Base-by-base conservation (phyloP, 1,140 invertebrate species). In the Pemphigus obesinymphae region DNA sequence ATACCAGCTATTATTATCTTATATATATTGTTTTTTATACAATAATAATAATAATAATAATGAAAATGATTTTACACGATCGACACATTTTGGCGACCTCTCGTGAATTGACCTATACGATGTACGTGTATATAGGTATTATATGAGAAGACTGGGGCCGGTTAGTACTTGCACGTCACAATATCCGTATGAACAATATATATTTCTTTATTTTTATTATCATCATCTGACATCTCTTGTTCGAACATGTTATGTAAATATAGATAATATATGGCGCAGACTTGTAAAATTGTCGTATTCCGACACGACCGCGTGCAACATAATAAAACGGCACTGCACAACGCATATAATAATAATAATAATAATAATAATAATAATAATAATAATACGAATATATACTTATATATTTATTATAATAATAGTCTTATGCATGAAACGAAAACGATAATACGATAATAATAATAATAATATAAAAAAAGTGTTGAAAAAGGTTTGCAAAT, bases 261-360 rank as follows among this genome's bases (percentile, higher is more conserved):
- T 80, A 43, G 75, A 80, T 61, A 80, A 80, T 80, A 80, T 80
- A 80, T 17, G 55, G 55, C 75, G 55, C 31, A 80, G 75, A 80
- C 75, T 80, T 63, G 75, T 80, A 80, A 80, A 80, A 80, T 80
- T 80, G 75, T 80, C 53, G 75, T 76, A 80, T n/a, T n/a, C 75
- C 29, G 75, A 80, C 75, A 80, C 50, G 75, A 80, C 55, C 37
- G 53, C 75, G 50, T 55, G 50, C 73, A 76, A 53, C 50, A 23
- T 76, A 80, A 80, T 61, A 80, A 80, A 80, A 80, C 75, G 34
- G 75, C 53, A 80, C 75, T n/a, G 75, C 53, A 29, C 53, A 61
- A 80, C 75, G 75, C 31, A 73, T n/a, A 48, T 73, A 72, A 48
- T 45, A 45, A 5, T 55, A 26, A 8, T n/a, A 55, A 26, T 26